Evolutionary conservation across 2,888 invertebrate species (phyloP).

Genomic region (Cynaeus angustus): DNA sequence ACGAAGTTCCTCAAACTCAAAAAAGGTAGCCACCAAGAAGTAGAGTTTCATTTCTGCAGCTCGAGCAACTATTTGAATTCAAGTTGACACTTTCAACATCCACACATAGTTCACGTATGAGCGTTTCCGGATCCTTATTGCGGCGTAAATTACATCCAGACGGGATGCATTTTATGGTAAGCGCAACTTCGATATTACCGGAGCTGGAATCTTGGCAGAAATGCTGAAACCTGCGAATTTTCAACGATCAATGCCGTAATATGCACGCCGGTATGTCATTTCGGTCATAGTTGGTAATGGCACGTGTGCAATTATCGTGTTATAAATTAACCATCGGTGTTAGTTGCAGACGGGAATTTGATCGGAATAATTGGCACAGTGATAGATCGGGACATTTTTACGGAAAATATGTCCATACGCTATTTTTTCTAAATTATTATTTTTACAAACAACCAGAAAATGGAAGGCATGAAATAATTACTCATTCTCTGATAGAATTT

Average conservation of each 20-base stretch:
- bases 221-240: constrained; percentile 20
- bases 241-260: constrained; percentile 38
- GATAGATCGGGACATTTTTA: neutral
- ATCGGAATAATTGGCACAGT: constrained; percentile 21
- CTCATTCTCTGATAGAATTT: too few species aligned
- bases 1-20: too few species aligned
- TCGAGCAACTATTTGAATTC: too few species aligned
- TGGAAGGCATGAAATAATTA: too few species aligned
- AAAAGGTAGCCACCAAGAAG: too few species aligned
- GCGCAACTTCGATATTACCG: constrained; percentile 20
- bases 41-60: too few species aligned
- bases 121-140: constrained; percentile 28
- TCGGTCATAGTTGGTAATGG: constrained; percentile 52
- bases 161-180: constrained; percentile 33
- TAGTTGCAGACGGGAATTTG: constrained; percentile 41
- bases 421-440: too few species aligned
- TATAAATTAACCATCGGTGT: constrained; percentile 59
- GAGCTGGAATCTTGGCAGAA: constrained; percentile 34
- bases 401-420: too few species aligned
- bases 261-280: constrained; percentile 43
- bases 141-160: constrained; percentile 27
- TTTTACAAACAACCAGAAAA: too few species aligned
- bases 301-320: constrained; percentile 59
- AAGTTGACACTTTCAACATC: too few species aligned
- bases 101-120: constrained; percentile 28